Base-by-base conservation (phyloP, 2,797 vertebrate genomes). In the Chloroceryle amazona region DNA sequence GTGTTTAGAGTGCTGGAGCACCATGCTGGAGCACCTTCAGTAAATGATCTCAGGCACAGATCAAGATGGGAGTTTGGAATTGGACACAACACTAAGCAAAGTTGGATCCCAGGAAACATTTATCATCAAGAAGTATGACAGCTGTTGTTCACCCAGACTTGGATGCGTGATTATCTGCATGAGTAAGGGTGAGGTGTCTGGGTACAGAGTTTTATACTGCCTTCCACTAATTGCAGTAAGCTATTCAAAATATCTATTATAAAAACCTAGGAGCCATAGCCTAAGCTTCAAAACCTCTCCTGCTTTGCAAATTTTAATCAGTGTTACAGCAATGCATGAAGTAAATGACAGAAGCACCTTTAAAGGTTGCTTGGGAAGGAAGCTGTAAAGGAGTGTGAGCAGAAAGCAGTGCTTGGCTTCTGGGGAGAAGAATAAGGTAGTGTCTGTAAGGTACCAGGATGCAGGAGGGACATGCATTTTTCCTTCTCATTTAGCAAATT, bases 271-370 rank as follows among this genome's bases (percentile, higher is more conserved):
- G 54, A 93, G 51, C 61, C 10, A 1, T 39, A 63, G 78, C 42
- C 39, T 68, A 20, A 82, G 51, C 71, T 86, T 86, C 39, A 57
- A 79, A 86, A 52, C 31, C 11, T 75, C 52, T 89, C 37, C 33
- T 71, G 52, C 85, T 86, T 74, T 82, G 67, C 62, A 91, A 72
- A 86, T 91, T 74, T 86, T 71, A 71, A 78, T 82, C 67, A 25
- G 31, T 66, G 83, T 70, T 65, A 52, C 57, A 4, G 0, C 0
- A 1, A 28, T 1, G 1, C 44, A 25, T 68, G 57, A 79, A 86
- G 35, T 70, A 70, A 79, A 55, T 55, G 61, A 20, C 31, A 58
- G 33, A 76, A 73, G 41, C 25, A 8, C 51, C 66, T 85, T 42
- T 41, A 42, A 73, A 68, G 9, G 23, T 55, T 78, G n/a, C 35